These are phyloP conservation scores for Anaspis maculata DNA, from an alignment of 2,888 invertebrate genomes.

Conservation along the genomic window DNA sequence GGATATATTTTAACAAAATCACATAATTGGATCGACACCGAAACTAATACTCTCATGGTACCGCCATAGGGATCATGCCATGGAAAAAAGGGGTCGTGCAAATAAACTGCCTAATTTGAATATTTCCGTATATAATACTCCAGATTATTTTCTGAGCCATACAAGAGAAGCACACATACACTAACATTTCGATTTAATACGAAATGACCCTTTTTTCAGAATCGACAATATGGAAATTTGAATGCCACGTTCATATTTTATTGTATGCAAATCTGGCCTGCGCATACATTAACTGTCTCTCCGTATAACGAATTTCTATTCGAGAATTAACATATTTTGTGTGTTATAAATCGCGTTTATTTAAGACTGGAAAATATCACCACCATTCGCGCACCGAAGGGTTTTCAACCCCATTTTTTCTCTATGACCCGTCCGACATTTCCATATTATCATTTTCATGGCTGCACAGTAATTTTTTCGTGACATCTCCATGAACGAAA, in stretches of 20 bases:
- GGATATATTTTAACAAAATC: no score
- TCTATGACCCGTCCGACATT: no score
- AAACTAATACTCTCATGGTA: no score
- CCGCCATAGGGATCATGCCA: no score
- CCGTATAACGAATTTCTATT: constrained; percentile 38
- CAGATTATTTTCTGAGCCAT: constrained; percentile 1
- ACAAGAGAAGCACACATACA: no score
- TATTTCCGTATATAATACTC: constrained; percentile 1
- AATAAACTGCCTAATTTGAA: constrained; percentile 7
- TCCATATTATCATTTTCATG: no score
- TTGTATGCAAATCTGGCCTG: constrained; percentile 14
- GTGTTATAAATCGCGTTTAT: constrained; percentile 8
- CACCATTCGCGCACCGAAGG: no score
- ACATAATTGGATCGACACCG: no score
- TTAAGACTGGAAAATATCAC: not conserved
- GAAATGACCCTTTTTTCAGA: constrained; percentile 13
- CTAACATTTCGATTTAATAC: constrained; percentile 10
- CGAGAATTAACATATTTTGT: constrained; percentile 36
- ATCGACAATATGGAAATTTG: constrained; percentile 12
- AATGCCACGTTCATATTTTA: constrained; percentile 16
- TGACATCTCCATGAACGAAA: not conserved
- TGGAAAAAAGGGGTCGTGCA: no score
- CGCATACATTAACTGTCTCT: constrained; percentile 15
- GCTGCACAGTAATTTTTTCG: not conserved
- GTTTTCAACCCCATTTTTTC: no score